These are phyloP conservation scores for Leptinotarsa peninsularis DNA, from an alignment of 2,888 invertebrate species.

Conservation along the genomic window DNA sequence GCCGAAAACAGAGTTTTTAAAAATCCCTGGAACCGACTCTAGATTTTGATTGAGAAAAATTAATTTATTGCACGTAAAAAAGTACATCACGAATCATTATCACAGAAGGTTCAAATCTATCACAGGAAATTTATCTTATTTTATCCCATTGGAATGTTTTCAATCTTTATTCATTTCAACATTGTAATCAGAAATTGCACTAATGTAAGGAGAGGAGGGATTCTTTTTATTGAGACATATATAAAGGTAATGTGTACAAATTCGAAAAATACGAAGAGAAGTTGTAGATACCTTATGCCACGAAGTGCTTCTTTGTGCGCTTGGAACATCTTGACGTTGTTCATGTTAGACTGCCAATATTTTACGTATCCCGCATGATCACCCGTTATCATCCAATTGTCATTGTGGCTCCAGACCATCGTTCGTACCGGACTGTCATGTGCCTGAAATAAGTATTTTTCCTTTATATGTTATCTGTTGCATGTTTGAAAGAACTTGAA, in stretches of 20 bases:
- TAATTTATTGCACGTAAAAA: conserved; percentile 62
- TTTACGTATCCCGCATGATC: conserved; percentile 99
- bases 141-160: conserved; percentile 35
- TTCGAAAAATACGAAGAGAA: conserved; percentile 63
- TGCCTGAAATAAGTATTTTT: conserved; percentile 73
- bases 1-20: conserved; percentile 51
- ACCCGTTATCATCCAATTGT: conserved; percentile 99
- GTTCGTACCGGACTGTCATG: conserved; percentile 99
- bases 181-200: conserved; percentile 48
- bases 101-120: conserved; percentile 52
- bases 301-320: conserved; percentile 99
- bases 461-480: too few relatives aligned
- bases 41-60: conserved; percentile 55
- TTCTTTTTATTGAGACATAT: conserved; percentile 63
- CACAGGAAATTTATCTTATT: conserved; percentile 33
- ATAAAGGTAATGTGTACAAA: conserved; percentile 60
- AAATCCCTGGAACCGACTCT: conserved; percentile 61
- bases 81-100: conserved; percentile 61
- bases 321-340: conserved; percentile 99
- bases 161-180: conserved; percentile 46
- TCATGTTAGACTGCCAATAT: conserved; percentile 99
- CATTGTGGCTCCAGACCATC: conserved; percentile 99
- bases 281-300: conserved; percentile 89
- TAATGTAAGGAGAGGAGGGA: conserved; percentile 61
- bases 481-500: too few relatives aligned